phyloP scores from a whole-genome alignment of 2,113 vertebrate genomes.

The Hiodon tergisus region DNA sequence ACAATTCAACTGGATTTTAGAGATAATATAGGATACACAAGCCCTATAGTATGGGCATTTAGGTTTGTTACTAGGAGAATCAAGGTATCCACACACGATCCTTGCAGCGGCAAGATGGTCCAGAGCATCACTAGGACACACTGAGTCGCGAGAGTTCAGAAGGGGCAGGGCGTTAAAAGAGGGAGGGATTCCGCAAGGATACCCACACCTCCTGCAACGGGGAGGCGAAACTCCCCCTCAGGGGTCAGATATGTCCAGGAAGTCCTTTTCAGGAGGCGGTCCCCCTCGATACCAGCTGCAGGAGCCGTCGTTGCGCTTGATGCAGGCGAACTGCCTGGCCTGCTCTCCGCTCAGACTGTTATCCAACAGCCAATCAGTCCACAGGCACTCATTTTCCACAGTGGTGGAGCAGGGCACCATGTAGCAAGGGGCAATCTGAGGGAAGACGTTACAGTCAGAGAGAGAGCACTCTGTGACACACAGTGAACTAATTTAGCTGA shows the following conservation, averaged over 20 bases:
- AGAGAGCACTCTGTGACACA: neutral
- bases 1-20: neutral
- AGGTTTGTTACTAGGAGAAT: neutral
- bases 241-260: conserved; percentile 75
- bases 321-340: conserved; percentile 78
- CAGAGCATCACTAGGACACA: conserved; percentile 16
- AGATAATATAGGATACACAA: neutral
- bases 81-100: conserved; percentile 7
- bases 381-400: conserved; percentile 77
- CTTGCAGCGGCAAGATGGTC: conserved; percentile 9
- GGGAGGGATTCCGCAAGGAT: neutral
- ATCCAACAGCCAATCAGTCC: conserved; percentile 83
- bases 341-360: conserved; percentile 72
- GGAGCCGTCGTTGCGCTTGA: conserved; percentile 70
- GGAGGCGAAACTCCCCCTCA: conserved; percentile 49
- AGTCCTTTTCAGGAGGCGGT: conserved; percentile 73
- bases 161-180: conserved; percentile 21
- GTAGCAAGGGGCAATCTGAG: conserved; percentile 82
- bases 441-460: neutral
- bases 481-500: neutral
- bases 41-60: conserved; percentile 7
- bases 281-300: conserved; percentile 82
- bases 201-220: neutral
- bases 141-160: conserved; percentile 26
- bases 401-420: conserved; percentile 66